Conservation (phyloP, 2,113 vertebrate genomes). For the Etheostoma spectabile region DNA sequence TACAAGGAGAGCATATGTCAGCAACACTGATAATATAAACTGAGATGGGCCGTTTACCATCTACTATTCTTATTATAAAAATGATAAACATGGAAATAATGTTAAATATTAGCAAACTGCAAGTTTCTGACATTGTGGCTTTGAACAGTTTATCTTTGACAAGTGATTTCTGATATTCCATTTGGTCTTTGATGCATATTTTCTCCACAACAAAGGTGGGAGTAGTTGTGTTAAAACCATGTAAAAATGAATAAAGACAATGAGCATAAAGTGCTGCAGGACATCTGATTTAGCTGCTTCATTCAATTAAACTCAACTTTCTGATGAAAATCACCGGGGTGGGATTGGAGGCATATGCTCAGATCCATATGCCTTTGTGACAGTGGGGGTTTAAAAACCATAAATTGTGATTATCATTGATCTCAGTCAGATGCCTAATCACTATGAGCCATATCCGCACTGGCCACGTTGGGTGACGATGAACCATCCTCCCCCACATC, state of each 20-base stretch:
- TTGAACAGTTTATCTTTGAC: slow-evolving; percentile 10
- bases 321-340: slow-evolving; percentile 31
- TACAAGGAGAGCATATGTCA: not conserved
- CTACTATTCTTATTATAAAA: not conserved
- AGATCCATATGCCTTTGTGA: slow-evolving; percentile 66
- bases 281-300: slow-evolving; percentile 46
- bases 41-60: not conserved
- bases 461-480: slow-evolving; percentile 58
- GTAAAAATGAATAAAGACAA: slow-evolving; percentile 48
- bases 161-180: slow-evolving; percentile 6
- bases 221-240: slow-evolving; percentile 15
- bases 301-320: slow-evolving; percentile 39
- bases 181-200: slow-evolving; percentile 11
- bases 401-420: slow-evolving; percentile 78
- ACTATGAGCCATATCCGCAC: slow-evolving; percentile 64
- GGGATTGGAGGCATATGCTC: slow-evolving; percentile 46
- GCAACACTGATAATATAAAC: not conserved
- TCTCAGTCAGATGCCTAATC: slow-evolving; percentile 75
- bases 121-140: slow-evolving; percentile 9
- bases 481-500: slow-evolving; percentile 64
- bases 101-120: not conserved
- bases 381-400: slow-evolving; percentile 62
- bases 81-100: not conserved
- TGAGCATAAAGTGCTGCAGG: slow-evolving; percentile 5
- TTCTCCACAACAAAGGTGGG: slow-evolving; percentile 22